These are phyloP conservation scores for Sylvicola cinctus DNA, from an alignment of 2,888 invertebrate species.

Conservation along the genomic window DNA sequence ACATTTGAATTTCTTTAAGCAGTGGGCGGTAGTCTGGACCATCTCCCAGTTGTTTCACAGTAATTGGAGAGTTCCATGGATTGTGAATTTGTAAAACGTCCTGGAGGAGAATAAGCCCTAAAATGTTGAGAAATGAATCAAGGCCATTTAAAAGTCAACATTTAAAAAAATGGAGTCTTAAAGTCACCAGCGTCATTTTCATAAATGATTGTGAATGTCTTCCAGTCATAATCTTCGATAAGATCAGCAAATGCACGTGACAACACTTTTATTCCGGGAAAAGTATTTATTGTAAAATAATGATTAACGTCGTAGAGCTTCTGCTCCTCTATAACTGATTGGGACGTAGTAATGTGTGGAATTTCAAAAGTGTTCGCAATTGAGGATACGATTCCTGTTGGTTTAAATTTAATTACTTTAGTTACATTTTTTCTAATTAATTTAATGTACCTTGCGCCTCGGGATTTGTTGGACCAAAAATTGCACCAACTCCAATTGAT, in stretches of 20 bases:
- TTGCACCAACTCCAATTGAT: constrained; percentile 42
- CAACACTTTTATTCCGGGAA: constrained; percentile 40
- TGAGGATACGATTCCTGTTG: constrained; percentile 26
- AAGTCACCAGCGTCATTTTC: constrained; percentile 53
- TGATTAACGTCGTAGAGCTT: constrained; percentile 23
- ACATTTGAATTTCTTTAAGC: constrained; percentile 52
- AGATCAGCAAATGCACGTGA: constrained; percentile 54
- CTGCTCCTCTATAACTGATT: constrained; percentile 29
- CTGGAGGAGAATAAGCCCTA: constrained; percentile 52
- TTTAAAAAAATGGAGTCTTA: neutral
- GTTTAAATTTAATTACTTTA: neutral
- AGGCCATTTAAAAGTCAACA: constrained; percentile 8
- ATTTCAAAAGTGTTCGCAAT: constrained; percentile 41
- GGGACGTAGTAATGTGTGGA: constrained; percentile 39
- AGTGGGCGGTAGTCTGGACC: constrained; percentile 35
- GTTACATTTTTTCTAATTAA: no score
- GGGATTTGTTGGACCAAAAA: constrained; percentile 42
- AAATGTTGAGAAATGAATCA: constrained; percentile 23
- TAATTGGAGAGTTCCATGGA: constrained; percentile 40
- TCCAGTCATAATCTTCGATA: constrained; percentile 56
- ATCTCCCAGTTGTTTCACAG: constrained; percentile 38
- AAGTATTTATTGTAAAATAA: constrained; percentile 43
- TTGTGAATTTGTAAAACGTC: constrained; percentile 54
- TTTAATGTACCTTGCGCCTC: constrained; percentile 18
- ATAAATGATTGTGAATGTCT: constrained; percentile 59